Evolutionary conservation across 2,888 invertebrate genomes (phyloP), one percentile per base, ranked within the genome.

Genomic region (Acronicta psi): DNA sequence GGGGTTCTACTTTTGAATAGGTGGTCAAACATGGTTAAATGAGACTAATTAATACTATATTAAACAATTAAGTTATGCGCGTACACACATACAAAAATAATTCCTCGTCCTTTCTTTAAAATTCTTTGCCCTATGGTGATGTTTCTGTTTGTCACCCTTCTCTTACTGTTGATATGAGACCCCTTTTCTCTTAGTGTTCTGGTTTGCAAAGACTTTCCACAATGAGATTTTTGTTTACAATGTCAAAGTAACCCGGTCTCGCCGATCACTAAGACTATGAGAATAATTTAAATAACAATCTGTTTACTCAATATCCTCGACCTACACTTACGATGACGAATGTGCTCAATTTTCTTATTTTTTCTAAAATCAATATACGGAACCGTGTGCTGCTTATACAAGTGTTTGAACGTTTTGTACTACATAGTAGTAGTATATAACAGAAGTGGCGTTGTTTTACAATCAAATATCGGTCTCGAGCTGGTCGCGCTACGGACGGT

Each of bases 371-470:
- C 16, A 18, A 46, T 13, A 18, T 68, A 64, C 66, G 53, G 67
- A 74, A 70, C 59, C 59, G 36, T 23, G 54, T 29, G 51, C 47
- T 62, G 53, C 44, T 57, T 53, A 20, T 11, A 50, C 46, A 37
- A 64, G 56, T 55, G 51, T 60, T 64, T 63, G 60, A 57, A 52
- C 50, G 59, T 42, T 60, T 58, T 71, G 64, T 56, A 65, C 62
- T 69, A 73, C 66, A 54, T 74, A 50, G 45, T 49, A 49, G 52
- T 57, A 57, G 59, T 71, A 69, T 71, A 79, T 72, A 76, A 69
- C 46, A 56, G 29, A 52, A 69, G 67, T 62, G 59, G 50, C 58
- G 56, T 41, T 55, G 54, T 57, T 61, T 73, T 55, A 56, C 64
- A 69, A 69, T 71, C 69, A 66, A 68, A 52, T 54, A 52, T 63